These are phyloP conservation scores for Plebejus argus DNA, from an alignment of 2,888 invertebrate species.

Conservation along the genomic window DNA sequence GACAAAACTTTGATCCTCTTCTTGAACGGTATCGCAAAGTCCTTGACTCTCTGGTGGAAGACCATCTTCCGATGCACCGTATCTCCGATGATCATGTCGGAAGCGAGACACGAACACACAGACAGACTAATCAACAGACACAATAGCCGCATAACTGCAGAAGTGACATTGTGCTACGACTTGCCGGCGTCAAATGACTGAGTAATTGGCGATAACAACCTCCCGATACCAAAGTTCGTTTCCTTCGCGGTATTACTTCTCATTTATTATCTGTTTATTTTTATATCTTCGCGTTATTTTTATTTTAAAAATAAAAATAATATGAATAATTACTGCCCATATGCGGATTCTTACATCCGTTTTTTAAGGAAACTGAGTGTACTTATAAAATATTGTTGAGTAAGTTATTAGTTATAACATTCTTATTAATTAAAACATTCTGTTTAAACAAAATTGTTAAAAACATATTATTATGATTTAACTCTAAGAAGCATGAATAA, in stretches of 20 bases:
- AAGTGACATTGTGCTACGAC: constrained; percentile 44
- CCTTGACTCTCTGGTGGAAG: constrained; percentile 72
- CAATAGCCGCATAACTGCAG: constrained; percentile 56
- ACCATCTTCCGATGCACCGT: constrained; percentile 75
- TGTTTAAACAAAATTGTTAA: no score
- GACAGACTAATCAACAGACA: constrained; percentile 53
- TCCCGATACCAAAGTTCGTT: constrained; percentile 37
- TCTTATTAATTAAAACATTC: no score
- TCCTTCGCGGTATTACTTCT: constrained; percentile 36
- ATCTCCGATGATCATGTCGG: constrained; percentile 73
- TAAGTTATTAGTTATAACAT: no score
- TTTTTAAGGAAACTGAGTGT: no score
- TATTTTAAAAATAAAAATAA: neutral
- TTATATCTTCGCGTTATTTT: neutral
- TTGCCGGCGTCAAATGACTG: constrained; percentile 45
- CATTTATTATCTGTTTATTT: constrained; percentile 22
- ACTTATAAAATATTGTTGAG: no score
- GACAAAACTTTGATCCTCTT: constrained; percentile 67
- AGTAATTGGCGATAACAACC: constrained; percentile 34
- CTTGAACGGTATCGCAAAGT: constrained; percentile 74
- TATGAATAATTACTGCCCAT: no score
- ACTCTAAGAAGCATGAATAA: no score
- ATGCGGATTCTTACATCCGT: no score
- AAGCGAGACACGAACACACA: constrained; percentile 54
- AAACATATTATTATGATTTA: no score